phyloP scores from a whole-genome alignment of 2,113 vertebrate species.

The Dicentrarchus labrax region DNA sequence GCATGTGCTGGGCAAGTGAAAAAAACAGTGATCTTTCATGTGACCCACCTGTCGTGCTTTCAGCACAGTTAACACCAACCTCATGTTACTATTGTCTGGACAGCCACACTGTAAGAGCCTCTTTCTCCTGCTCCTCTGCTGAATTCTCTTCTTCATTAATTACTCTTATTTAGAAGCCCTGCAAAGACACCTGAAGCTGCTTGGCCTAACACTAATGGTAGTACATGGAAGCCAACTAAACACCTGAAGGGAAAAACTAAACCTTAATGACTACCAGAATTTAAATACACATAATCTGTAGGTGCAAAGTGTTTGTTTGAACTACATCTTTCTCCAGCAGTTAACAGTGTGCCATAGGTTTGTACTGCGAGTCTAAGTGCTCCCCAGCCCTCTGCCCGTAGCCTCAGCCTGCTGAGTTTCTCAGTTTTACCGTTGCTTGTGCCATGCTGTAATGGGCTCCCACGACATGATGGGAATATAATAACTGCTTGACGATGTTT shows the following conservation, averaged over 20 bases:
- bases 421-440: slow-evolving; percentile 73
- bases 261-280: slow-evolving; percentile 44
- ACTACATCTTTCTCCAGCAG: slow-evolving; percentile 55
- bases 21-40: slow-evolving; percentile 89
- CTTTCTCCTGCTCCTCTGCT: slow-evolving; percentile 20
- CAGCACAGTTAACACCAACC: slow-evolving; percentile 87
- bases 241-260: slow-evolving; percentile 35
- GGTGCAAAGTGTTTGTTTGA: slow-evolving; percentile 65
- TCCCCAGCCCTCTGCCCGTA: slow-evolving; percentile 49
- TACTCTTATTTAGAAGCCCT: slow-evolving; percentile 12
- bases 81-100: slow-evolving; percentile 86
- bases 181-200: slow-evolving; percentile 6
- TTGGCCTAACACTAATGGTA: slow-evolving; percentile 1
- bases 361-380: slow-evolving; percentile 35
- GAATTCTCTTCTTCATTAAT: background rate
- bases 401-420: slow-evolving; percentile 63
- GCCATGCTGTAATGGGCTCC: slow-evolving; percentile 81
- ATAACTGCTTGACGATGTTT: slow-evolving; percentile 82
- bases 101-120: slow-evolving; percentile 63
- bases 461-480: slow-evolving; percentile 82
- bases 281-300: slow-evolving; percentile 63
- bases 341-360: slow-evolving; percentile 49
- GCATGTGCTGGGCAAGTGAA: slow-evolving; percentile 89
- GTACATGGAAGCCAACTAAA: slow-evolving; percentile 41
- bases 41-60: slow-evolving; percentile 94